These are phyloP conservation scores for Mormyrus hasselquistii DNA, from an alignment of 2,797 vertebrate genomes.

Conservation along the genomic window DNA sequence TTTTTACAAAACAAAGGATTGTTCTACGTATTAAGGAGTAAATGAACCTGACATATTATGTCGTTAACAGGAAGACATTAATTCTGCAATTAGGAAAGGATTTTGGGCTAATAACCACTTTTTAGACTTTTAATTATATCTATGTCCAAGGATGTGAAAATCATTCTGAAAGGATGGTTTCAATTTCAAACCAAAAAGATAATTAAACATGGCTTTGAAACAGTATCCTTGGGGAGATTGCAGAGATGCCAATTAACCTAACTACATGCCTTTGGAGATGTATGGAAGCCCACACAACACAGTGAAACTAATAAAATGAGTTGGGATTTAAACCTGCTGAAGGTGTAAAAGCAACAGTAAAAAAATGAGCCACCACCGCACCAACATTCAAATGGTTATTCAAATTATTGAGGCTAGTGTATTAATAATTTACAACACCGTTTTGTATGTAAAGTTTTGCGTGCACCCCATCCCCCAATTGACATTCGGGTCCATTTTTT, in stretches of 20 bases:
- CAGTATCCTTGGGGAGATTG: not conserved
- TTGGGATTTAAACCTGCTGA: not conserved
- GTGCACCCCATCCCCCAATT: not conserved
- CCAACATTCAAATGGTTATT: not conserved
- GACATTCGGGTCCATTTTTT: not conserved
- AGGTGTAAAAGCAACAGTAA: not conserved
- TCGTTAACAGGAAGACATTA: constrained; percentile 43
- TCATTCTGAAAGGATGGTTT: constrained; percentile 39
- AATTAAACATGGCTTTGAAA: not conserved
- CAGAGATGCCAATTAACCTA: not conserved
- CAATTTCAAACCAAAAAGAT: constrained; percentile 32
- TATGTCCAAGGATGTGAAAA: constrained; percentile 29
- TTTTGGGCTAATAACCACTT: constrained; percentile 35
- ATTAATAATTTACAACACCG: not conserved
- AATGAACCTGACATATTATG: constrained; percentile 38
- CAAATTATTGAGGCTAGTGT: not conserved
- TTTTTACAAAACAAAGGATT: constrained; percentile 37
- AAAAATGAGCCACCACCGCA: not conserved
- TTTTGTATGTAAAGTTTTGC: not conserved
- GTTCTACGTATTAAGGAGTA: constrained; percentile 37
- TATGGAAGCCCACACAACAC: not conserved
- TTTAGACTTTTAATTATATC: constrained; percentile 32
- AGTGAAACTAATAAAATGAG: not conserved
- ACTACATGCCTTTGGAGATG: not conserved
- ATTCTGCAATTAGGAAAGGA: not conserved